A percentile compares a stretch with the other conserved stretches of the same genome.
Evolutionary conservation across 2,113 vertebrate genomes (phyloP).

Genomic region (Oncorhynchus keta): DNA sequence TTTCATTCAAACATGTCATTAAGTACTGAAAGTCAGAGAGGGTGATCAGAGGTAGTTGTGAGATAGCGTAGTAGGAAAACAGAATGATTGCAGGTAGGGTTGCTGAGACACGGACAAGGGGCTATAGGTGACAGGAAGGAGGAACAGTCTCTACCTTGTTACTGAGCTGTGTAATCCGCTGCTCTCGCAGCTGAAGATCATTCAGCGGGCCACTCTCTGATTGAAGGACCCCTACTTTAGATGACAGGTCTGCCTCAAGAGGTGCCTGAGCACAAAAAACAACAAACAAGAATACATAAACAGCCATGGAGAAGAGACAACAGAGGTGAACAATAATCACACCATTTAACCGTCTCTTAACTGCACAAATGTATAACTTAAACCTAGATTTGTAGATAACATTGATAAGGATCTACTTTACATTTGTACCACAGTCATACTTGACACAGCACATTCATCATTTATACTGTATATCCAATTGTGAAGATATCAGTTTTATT

Average conservation of each 20-base stretch:
- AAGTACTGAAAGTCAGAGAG: neutral
- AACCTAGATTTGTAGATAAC: too few relatives aligned
- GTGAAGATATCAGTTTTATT: too few relatives aligned
- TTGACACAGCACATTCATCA: too few relatives aligned
- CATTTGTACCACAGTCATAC: too few relatives aligned
- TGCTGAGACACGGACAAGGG: neutral
- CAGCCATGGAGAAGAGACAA: too few relatives aligned
- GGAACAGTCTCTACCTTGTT: constrained; percentile 67
- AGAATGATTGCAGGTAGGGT: neutral
- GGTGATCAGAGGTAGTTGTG: neutral
- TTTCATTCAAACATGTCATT: neutral
- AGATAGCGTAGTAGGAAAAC: neutral
- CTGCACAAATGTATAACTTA: too few relatives aligned
- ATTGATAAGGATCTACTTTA: too few relatives aligned
- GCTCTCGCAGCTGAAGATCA: constrained; percentile 79
- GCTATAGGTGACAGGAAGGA: too few relatives aligned
- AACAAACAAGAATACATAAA: neutral
- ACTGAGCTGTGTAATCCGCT: constrained; percentile 77
- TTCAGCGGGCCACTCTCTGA: constrained; percentile 70
- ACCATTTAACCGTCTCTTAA: too few relatives aligned
- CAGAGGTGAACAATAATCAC: too few relatives aligned
- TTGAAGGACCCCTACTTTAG: constrained; percentile 41
- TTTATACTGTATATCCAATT: too few relatives aligned
- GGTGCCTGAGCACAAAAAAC: constrained; percentile 59
- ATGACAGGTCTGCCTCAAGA: constrained; percentile 31